A percentile compares a stretch with the other conserved stretches of the same genome.
phyloP scores from a whole-genome alignment of 2,797 vertebrate species.

The Tapirus indicus region DNA sequence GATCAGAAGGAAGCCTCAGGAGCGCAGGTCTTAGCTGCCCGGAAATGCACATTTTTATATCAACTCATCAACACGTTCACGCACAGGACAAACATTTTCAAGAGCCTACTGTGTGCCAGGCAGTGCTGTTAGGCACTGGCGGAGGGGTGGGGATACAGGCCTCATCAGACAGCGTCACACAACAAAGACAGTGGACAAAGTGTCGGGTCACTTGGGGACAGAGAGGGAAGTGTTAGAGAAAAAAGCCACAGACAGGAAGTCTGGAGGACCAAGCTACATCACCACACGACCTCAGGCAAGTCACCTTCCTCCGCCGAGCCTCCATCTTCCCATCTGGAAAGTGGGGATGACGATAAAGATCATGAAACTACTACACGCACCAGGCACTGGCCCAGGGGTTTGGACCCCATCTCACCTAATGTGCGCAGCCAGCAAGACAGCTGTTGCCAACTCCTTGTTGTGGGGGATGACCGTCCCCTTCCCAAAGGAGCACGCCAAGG shows the following conservation, averaged over 20 bases:
- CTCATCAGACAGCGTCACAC: neutral
- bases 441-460: neutral
- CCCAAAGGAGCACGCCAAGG: neutral
- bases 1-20: neutral
- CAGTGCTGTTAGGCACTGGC: neutral
- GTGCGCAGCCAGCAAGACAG: neutral
- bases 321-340: conserved; percentile 16
- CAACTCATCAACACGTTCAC: neutral
- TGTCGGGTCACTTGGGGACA: neutral
- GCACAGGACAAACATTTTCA: neutral
- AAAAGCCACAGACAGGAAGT: neutral
- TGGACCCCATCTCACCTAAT: neutral
- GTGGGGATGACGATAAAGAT: neutral
- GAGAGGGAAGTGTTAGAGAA: neutral
- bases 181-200: neutral
- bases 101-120: neutral
- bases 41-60: neutral
- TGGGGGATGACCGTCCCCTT: neutral
- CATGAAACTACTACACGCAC: neutral
- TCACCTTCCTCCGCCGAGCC: neutral
- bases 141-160: neutral
- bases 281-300: neutral
- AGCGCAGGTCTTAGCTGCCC: neutral
- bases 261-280: neutral
- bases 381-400: neutral